Evolutionary conservation across 2,888 invertebrate genomes (phyloP), one percentile per base, ranked within the genome.

Genomic region (Tigriopus californicus): DNA sequence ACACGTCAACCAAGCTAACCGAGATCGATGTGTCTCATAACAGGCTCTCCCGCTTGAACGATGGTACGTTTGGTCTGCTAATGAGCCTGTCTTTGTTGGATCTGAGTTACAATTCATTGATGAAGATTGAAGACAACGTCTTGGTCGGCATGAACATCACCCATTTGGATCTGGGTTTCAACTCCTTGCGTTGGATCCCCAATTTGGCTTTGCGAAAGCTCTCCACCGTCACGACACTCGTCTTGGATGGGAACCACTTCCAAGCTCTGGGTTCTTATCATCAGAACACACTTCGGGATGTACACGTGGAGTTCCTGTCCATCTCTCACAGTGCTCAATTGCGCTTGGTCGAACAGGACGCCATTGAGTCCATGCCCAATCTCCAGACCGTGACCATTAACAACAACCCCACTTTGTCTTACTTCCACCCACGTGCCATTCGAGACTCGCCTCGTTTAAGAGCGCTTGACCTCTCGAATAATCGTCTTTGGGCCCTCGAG

Each of bases 131-230:
- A 41, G 63, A 64, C n/a, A 61, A 62, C 24, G 63, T 64, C 20
- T 65, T 65, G 22, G 63, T 63, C 42, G 64, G 63, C 22, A 63
- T 65, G 46, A 63, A 63, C 46, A 63, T 65, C 41, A 60, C 62
- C 12, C 54, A 61, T 41, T 58, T 65, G 44, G 61, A 63, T 48
- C 56, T 65, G 48, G 63, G 63, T 18, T 62, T 60, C 11, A 66
- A 66, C 55, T 57, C 63, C 3, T 60, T 66, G 12, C 60, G 64
- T 1, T 55, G 62, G 18, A 60, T 66, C 18, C 66, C 66, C 2
- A 63, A 61, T 25, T 56, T 59, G 4, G 62, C 66, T 10, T 61
- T 66, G 13, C 61, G 63, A 33, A 58, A 62, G 8, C 54, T 65
- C 22, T 60, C 64, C 15, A 59, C 58, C 13, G 62, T 65, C 10